A percentile compares a stretch with the other conserved stretches of the same genome.
Conservation (phyloP, 2,888 invertebrate species). For the Patella depressa region DNA sequence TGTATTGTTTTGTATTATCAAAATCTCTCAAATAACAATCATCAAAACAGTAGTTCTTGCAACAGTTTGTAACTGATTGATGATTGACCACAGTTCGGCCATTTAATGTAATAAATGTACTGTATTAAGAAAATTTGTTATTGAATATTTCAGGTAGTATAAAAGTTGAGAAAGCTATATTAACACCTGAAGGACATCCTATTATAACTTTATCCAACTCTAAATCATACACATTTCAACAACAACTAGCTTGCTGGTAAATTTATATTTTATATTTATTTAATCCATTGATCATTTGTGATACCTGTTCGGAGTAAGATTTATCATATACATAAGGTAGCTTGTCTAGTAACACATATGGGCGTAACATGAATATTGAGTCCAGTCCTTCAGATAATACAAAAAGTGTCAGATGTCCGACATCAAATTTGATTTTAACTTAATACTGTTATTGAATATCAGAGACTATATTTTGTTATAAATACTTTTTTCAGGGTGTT, state of each 20-base stretch:
- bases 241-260: slow-evolving; percentile 78
- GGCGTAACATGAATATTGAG: too few relatives aligned
- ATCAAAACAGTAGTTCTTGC: not conserved
- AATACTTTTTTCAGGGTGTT: slow-evolving; percentile 48
- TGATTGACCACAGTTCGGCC: too few relatives aligned
- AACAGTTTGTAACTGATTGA: not conserved
- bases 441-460: too few relatives aligned
- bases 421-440: too few relatives aligned
- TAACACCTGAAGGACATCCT: slow-evolving; percentile 83
- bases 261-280: slow-evolving; percentile 27
- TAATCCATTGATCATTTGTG: not conserved
- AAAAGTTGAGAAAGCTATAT: slow-evolving; percentile 72
- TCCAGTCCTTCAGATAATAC: too few relatives aligned
- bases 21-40: not conserved
- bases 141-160: slow-evolving; percentile 44
- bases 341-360: too few relatives aligned
- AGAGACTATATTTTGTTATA: too few relatives aligned
- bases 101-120: too few relatives aligned
- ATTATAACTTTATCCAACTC: slow-evolving; percentile 88
- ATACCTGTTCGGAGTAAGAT: not conserved
- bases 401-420: too few relatives aligned
- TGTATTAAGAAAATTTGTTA: not conserved
- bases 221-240: slow-evolving; percentile 86
- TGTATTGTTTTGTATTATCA: too few relatives aligned
- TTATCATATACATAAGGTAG: not conserved